Evolutionary conservation across 2,797 vertebrate species (phyloP).

Genomic region (Anomalospiza imberbis): DNA sequence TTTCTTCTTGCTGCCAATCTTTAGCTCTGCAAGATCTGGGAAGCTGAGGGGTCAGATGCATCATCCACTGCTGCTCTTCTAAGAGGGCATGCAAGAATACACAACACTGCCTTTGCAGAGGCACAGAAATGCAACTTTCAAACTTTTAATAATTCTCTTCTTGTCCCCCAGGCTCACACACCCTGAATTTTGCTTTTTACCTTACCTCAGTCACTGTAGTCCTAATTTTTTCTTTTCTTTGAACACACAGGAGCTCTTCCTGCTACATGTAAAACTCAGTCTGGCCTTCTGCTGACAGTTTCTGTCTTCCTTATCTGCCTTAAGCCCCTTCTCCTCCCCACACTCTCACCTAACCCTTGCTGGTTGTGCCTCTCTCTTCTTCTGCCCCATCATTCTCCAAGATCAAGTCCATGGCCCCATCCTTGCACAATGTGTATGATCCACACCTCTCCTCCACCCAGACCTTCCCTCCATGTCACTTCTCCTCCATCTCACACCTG

Average conservation of each 20-base stretch:
- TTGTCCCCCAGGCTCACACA: neutral
- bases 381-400: neutral
- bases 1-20: neutral
- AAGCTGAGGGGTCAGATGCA: neutral
- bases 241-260: neutral
- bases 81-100: neutral
- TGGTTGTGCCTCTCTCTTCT: neutral
- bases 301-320: neutral
- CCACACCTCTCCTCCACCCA: neutral
- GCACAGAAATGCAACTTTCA: neutral
- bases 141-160: neutral
- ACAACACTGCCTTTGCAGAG: neutral
- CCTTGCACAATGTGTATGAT: accelerated
- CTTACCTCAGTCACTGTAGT: neutral
- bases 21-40: neutral
- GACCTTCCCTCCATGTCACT: neutral
- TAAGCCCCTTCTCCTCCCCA: neutral
- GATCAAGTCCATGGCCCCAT: neutral
- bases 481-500: neutral
- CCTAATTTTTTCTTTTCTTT: neutral
- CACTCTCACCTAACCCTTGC: accelerated
- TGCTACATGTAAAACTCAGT: neutral
- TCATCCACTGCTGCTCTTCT: neutral
- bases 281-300: neutral
- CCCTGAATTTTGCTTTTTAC: neutral